Evolutionary conservation across 92 coral and sea anemone genomes (phyloP).

Genomic region (Virgularia gustaviana): DNA sequence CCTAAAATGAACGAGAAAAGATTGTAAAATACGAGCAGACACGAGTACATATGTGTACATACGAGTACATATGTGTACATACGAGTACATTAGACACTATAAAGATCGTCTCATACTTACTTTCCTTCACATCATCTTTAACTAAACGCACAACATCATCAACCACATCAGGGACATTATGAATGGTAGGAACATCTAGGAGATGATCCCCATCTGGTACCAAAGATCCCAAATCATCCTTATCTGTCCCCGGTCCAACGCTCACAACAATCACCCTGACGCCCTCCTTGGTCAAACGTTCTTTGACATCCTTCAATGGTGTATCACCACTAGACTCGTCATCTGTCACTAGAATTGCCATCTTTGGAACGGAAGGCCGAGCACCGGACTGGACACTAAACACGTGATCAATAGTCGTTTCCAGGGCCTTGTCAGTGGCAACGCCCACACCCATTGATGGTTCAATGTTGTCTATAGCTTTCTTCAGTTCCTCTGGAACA

Average conservation of each 20-base stretch:
- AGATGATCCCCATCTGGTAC: slow-evolving; percentile 54
- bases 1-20: neutral
- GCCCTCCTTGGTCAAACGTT: slow-evolving; percentile 31
- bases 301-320: slow-evolving; percentile 43
- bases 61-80: too few species aligned
- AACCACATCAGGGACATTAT: slow-evolving; percentile 58
- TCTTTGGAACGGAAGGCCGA: slow-evolving; percentile 61
- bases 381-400: slow-evolving; percentile 27
- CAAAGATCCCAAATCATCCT: slow-evolving; percentile 52
- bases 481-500: slow-evolving; percentile 53
- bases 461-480: slow-evolving; percentile 7
- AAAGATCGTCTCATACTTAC: slow-evolving; percentile 23
- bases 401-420: slow-evolving; percentile 3
- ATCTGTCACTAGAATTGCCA: slow-evolving; percentile 74
- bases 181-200: slow-evolving; percentile 54
- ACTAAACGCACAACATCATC: slow-evolving; percentile 31
- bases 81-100: too few species aligned
- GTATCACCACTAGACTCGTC: slow-evolving; percentile 64
- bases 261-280: slow-evolving; percentile 66
- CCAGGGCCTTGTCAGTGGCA: slow-evolving; percentile 8
- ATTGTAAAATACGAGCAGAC: neutral
- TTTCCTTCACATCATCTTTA: slow-evolving; percentile 7
- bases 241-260: slow-evolving; percentile 61
- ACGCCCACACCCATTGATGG: slow-evolving; percentile 20
- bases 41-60: neutral